Base-by-base conservation (phyloP, 2,797 vertebrate genomes). In the Protosalanx chinensis region DNA sequence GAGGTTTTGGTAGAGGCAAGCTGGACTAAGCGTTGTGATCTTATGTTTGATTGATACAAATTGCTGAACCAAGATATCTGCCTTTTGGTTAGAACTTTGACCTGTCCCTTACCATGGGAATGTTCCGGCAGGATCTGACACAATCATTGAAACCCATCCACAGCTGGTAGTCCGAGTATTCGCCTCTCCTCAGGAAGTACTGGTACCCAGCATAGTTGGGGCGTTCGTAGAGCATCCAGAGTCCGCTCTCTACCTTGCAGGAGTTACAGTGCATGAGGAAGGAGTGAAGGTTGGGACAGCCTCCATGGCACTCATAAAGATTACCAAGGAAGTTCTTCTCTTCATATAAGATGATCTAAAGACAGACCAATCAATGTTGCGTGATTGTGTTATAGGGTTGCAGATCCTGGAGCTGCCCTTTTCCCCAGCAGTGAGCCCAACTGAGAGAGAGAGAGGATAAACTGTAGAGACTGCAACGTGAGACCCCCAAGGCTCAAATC, bases 141-240 rank as follows among this genome's bases (percentile, higher is more conserved):
- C 88, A 90, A 80, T 90, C 84, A 0, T 89, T 90, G 79, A 91
- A 89, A 51, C 89, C 87, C 88, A 91, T 90, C 87, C 87, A 89
- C 35, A 81, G 80, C 73, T 89, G 88, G 79, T 89, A 89, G 81
- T 90, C 89, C 0, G 88, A 29, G 32, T 87, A 87, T 15, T 89
- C 88, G 0, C 89, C 89, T 66, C 63, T 86, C 77, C 53, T 86
- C 63, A 91, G 72, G 78, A 82, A 89, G 79, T 91, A 91, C 82
- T 89, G 88, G 76, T 90, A 90, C 33, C 88, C 88, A 57, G n/a
- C 76, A 73, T 84, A 89, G 79, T 72, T 82, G 70, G 88, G 84
- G 6, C 81, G 84, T 79, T 91, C 87, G 0, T 89, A 90, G 23
- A 89, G 85, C 86, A 89, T 86, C 88, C 87, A 90, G 53, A 78